Evolutionary conservation across 2,797 vertebrate species (phyloP), one percentile per base, ranked within the genome.

Genomic region (Gallinago stenura): DNA sequence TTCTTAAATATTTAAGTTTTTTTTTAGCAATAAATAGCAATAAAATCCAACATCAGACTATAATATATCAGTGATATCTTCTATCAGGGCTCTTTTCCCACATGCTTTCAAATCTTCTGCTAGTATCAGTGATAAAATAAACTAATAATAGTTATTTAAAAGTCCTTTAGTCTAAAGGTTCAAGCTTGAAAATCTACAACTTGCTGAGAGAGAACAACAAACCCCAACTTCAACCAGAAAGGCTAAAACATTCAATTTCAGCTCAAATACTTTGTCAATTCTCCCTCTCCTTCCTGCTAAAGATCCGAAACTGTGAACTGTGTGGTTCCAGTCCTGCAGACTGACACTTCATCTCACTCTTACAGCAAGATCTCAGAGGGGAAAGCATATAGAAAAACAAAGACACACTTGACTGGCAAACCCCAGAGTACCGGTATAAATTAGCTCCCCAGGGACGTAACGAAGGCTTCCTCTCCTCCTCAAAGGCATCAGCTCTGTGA

Each of bases 371-470:
- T 22, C 73, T 79, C 51, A 7, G 68, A 66, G n/a, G 93, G 56
- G 77, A 31, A 77, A 92, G 35, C 39, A 3, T 31, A 30, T 0
- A 79, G 86, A 79, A 94, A 90, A 94, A 90, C 73, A 83, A 84
- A 90, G 92, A 28, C 62, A 70, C 83, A 20, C 81, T 90, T 90
- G 80, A 76, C 75, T 78, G 15, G 81, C 4, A 15, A 87, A 90
- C 22, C 75, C 92, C 15, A 26, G 83, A 92, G 75, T 12, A 60
- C 25, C 18, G 3, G 33, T 53, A 4, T 60, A 95, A 93, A 97
- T 90, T 17, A 84, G 81, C 60, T 96, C 93, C 92, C 89, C 5
- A 8, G 78, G 70, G 95, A 85, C 48, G 39, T 21, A 62, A 48
- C 2, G 18, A 71, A 62, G 60, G 66, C 31, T 76, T 92, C 80